Evolutionary conservation across 1,140 invertebrate genomes (phyloP), one percentile per base, ranked within the genome.

Genomic region (Bombyx mandarina): DNA sequence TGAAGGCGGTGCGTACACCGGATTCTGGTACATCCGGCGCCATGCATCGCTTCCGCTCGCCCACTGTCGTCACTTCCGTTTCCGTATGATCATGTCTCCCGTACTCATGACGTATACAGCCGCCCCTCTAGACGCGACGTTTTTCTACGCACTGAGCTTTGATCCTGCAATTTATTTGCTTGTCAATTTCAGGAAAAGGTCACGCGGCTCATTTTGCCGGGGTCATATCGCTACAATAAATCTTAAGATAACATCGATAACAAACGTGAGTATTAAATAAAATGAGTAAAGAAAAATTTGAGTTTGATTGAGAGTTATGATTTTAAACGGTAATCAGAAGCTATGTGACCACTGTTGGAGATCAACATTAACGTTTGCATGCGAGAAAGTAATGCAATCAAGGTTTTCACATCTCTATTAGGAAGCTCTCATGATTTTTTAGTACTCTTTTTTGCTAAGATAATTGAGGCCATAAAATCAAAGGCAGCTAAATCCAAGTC

Each of bases 121-220:
- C 70, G 72, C 75, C 80, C 78, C 69, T 68, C 59, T 61, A 58
- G 59, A 65, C 54, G 59, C 66, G 68, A 77, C 76, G 76, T 79
- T 82, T 79, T 77, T 74, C 74, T 69, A 62, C 70, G 65, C 63
- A 72, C 60, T 63, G 62, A 75, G 67, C 73, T 79, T 77, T 78
- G 73, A 84, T 82, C 74, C 75, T 54, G 68, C 77, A 77, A 86
- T 84, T 86, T 86, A 86, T 86, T 82, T 80, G 76, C 64, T 79
- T 84, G 83, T 86, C 83, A 83, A 79, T 70, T 69, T 72, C 81
- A 86, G 83, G 80, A 86, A 84, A 68, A 71, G 67, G 79, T 63
- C 81, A 84, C 80, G 82, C 79, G 80, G 63, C 82, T 70, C 57
- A 63, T 66, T 58, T 58, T 22, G 42, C 42, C 48, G 45, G 57